Evolutionary conservation across 2,888 invertebrate genomes (phyloP).

Genomic region (Candidula unifasciata): DNA sequence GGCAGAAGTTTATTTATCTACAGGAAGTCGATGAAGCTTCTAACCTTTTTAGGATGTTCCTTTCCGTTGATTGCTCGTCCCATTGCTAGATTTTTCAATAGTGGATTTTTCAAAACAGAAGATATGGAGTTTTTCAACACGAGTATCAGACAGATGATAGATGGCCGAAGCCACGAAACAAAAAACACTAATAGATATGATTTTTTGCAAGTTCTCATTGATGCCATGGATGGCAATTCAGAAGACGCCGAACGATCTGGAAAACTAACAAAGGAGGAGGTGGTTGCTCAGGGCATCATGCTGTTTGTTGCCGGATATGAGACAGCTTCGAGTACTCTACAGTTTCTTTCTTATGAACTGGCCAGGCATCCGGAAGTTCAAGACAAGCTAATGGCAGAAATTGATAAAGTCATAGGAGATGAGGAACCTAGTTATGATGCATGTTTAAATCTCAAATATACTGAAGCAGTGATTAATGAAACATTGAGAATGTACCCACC

Average conservation of each 20-base stretch:
- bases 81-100: background rate
- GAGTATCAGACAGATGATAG: slow-evolving; percentile 16
- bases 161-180: background rate
- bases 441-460: slow-evolving; percentile 38
- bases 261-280: slow-evolving; percentile 43
- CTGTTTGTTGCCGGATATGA: slow-evolving; percentile 53
- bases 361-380: slow-evolving; percentile 11
- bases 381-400: slow-evolving; percentile 28
- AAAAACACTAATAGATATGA: slow-evolving; percentile 38
- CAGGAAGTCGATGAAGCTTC: slow-evolving; percentile 10
- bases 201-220: slow-evolving; percentile 52
- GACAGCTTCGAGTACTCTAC: slow-evolving; percentile 51
- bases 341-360: slow-evolving; percentile 50
- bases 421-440: slow-evolving; percentile 24
- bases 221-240: slow-evolving; percentile 37
- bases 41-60: background rate
- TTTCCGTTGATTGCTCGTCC: background rate
- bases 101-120: slow-evolving; percentile 35
- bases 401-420: slow-evolving; percentile 17
- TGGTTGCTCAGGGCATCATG: slow-evolving; percentile 51
- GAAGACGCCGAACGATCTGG: background rate
- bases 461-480: slow-evolving; percentile 34
- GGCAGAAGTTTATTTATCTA: slow-evolving; percentile 40
- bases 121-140: slow-evolving; percentile 36
- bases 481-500: slow-evolving; percentile 44